phyloP scores from a whole-genome alignment of 2,797 vertebrate species.

The Sphenodon punctatus region DNA sequence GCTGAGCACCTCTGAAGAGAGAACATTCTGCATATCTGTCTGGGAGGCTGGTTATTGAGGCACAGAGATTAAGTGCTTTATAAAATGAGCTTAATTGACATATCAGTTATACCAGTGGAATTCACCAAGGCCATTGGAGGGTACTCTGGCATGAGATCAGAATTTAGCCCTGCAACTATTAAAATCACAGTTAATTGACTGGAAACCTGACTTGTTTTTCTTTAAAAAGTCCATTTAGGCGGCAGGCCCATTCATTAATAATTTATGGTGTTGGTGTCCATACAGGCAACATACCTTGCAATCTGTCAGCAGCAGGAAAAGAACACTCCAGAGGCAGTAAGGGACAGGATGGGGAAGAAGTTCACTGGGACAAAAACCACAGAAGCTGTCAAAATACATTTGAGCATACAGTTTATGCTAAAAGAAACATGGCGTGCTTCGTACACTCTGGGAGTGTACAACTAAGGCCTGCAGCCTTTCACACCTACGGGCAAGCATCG shows the following conservation, averaged over 20 bases:
- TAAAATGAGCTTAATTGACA: no score
- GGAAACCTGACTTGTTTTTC: not conserved
- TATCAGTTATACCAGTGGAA: no score
- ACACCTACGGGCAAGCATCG: no score
- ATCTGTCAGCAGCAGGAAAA: not conserved
- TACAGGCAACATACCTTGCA: not conserved
- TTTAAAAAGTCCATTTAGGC: not conserved
- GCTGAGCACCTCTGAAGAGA: no score
- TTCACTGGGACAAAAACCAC: no score
- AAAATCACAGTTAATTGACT: not conserved
- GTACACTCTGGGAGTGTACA: not conserved
- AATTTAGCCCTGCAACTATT: not conserved
- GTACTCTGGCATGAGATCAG: not conserved
- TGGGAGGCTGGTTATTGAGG: no score
- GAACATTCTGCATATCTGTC: no score
- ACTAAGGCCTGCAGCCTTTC: no score
- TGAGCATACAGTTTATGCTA: not conserved
- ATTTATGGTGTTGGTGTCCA: not conserved
- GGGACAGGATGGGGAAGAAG: not conserved
- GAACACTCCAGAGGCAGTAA: not conserved
- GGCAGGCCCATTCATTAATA: not conserved
- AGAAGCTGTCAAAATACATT: not conserved
- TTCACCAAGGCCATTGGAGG: not conserved
- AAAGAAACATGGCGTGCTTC: not conserved
- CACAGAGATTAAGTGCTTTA: no score